Evolutionary conservation across 2,888 invertebrate genomes (phyloP).

Genomic region (Danaus chrysippus): DNA sequence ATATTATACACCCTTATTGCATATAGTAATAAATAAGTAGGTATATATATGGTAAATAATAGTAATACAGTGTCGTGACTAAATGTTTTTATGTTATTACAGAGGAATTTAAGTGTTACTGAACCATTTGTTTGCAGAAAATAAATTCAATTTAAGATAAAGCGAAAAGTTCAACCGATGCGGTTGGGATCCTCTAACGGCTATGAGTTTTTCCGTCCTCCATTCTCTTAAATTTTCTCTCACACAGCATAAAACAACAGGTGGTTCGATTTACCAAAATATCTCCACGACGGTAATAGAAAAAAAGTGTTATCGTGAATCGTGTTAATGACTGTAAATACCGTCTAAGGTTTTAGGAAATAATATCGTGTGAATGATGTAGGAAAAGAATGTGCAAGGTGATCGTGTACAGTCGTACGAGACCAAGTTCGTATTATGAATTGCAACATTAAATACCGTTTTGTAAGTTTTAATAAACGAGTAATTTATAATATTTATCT

Average conservation of each 20-base stretch:
- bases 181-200: conserved; percentile 45
- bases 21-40: no score
- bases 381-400: conserved; percentile 26
- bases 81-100: no score
- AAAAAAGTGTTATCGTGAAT: conserved; percentile 29
- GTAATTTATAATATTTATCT: conserved; percentile 15
- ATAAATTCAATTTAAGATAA: conserved; percentile 37
- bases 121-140: conserved; percentile 7
- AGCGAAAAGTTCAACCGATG: conserved; percentile 67
- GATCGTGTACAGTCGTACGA: conserved; percentile 21
- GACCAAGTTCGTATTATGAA: conserved; percentile 12
- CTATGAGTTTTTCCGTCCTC: conserved; percentile 39
- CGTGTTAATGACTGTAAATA: not conserved
- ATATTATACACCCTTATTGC: no score
- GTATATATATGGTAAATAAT: no score
- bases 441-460: conserved; percentile 12
- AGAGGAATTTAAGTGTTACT: no score
- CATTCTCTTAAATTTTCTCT: conserved; percentile 62
- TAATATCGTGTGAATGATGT: conserved; percentile 11
- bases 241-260: conserved; percentile 58
- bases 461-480: conserved; percentile 15
- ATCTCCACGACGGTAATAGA: conserved; percentile 30
- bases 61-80: no score
- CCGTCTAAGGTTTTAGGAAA: conserved; percentile 15
- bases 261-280: conserved; percentile 57